Base-by-base conservation (phyloP, 2,888 invertebrate genomes). In the Thera britannica region DNA sequence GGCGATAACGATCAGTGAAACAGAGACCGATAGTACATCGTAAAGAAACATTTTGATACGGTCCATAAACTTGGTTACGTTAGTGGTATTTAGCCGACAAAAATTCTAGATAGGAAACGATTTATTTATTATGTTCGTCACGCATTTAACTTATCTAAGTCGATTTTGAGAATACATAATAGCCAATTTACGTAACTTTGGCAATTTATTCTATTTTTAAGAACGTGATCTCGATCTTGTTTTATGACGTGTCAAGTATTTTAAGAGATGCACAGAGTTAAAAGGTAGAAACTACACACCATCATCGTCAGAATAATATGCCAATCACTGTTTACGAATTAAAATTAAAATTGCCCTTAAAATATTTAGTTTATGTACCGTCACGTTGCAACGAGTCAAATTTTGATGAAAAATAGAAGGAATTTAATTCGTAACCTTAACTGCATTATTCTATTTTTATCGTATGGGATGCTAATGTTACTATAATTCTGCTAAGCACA, bases 71-170 rank as follows among this genome's bases (percentile, higher is more conserved):
- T 46, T 46, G 51, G 51, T 23, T 9, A 52, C 52, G 52, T n/a
- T 34, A 52, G 2, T 8, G 34, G 8, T 41, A 6, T 9, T 34
- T 52, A 46, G 9, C 44, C 60, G 11, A 51, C 57, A 56, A 38
- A 59, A 41, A 51, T 68, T 60, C 36, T 58, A 59, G 36, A 12
- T 55, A 58, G 55, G 49, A 62, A 63, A 63, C 56, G 54, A 36
- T 6, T 35, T 54, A 8, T 41, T 72, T 67, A 48, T 7, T 60
- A 77, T 70, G 68, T 67, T 11, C 34, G 66, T 77, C 79, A 77
- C 79, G 77, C 72, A 48, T 11, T 23, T 46, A 9, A 46, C 44
- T 48, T 38, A 38, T 56, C 38, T 58, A 57, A 41, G 62, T 62
- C 48, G 51, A 12, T 61, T 63, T 60, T 11, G 7, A 55, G 72